Conservation (phyloP, 1,140 invertebrate genomes). For the Macrocentrus cingulum region DNA sequence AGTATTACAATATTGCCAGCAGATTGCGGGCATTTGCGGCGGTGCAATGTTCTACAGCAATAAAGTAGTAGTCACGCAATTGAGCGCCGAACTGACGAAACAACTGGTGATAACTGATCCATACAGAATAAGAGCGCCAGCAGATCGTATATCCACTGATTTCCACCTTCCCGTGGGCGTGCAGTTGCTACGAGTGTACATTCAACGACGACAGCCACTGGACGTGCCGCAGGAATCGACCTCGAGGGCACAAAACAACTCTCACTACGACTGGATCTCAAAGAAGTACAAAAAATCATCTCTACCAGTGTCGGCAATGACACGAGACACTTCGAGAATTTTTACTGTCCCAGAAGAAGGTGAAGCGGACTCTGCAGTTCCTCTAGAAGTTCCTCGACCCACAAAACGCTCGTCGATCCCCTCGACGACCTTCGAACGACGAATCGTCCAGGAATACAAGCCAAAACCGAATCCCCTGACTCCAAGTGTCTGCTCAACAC, state of each 20-base stretch:
- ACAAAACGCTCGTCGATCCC: constrained; percentile 2
- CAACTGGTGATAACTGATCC: constrained; percentile 78
- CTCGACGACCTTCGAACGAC: background rate
- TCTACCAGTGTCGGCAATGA: constrained; percentile 61
- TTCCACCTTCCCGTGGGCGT: constrained; percentile 76
- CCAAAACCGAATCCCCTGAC: constrained; percentile 55
- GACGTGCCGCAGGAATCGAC: constrained; percentile 47
- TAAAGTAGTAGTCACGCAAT: constrained; percentile 77
- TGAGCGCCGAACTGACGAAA: constrained; percentile 73
- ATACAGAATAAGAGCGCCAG: constrained; percentile 76
- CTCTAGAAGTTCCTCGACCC: constrained; percentile 41
- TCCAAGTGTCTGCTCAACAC: constrained; percentile 73
- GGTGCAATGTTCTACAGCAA: constrained; percentile 81
- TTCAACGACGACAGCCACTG: constrained; percentile 65
- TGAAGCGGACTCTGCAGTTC: constrained; percentile 51
- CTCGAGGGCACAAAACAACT: constrained; percentile 31
- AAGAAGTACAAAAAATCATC: constrained; percentile 43
- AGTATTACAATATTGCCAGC: constrained; percentile 75
- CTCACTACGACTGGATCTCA: background rate
- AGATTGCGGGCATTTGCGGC: constrained; percentile 71
- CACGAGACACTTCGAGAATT: constrained; percentile 74
- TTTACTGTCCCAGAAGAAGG: constrained; percentile 79
- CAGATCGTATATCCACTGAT: constrained; percentile 65
- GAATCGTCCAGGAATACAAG: constrained; percentile 32
- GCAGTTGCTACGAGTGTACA: constrained; percentile 76